Evolutionary conservation across 1,140 invertebrate species (phyloP).

Genomic region (Teleogryllus occipitalis): DNA sequence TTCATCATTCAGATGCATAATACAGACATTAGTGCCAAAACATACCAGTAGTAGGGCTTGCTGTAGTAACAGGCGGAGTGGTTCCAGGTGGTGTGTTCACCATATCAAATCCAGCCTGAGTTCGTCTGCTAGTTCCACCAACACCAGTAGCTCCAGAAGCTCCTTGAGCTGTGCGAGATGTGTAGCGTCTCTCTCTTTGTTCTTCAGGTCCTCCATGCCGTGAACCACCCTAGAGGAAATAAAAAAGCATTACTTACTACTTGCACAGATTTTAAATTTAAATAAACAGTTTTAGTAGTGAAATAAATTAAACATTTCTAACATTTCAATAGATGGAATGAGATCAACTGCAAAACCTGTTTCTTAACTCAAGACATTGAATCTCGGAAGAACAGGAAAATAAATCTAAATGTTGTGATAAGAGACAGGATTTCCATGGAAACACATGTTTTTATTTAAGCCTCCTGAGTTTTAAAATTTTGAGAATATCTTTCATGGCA

Average conservation of each 20-base stretch:
- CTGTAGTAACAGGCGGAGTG: constrained; percentile 22
- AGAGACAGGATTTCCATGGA: too few species aligned
- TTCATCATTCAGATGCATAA: too few species aligned
- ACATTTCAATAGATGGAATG: neutral
- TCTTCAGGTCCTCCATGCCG: constrained; percentile 29
- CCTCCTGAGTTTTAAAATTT: too few species aligned
- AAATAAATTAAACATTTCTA: neutral
- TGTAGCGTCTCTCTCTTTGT: constrained; percentile 28
- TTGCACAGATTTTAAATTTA: neutral
- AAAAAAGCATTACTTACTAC: neutral
- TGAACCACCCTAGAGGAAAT: constrained; percentile 28
- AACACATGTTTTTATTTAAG: too few species aligned
- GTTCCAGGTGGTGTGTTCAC: constrained; percentile 21
- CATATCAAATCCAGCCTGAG: constrained; percentile 20
- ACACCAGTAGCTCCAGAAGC: constrained; percentile 13
- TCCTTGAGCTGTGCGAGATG: constrained; percentile 22
- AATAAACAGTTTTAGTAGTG: neutral
- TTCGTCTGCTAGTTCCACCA: constrained; percentile 21
- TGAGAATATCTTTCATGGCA: too few species aligned
- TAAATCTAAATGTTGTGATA: too few species aligned
- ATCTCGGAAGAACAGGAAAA: too few species aligned
- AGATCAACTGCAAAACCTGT: too few species aligned
- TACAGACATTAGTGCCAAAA: neutral
- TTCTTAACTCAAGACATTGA: too few species aligned
- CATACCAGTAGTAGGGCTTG: constrained; percentile 24